phyloP scores from a whole-genome alignment of 2,113 vertebrate genomes.

The Sylvia atricapilla region DNA sequence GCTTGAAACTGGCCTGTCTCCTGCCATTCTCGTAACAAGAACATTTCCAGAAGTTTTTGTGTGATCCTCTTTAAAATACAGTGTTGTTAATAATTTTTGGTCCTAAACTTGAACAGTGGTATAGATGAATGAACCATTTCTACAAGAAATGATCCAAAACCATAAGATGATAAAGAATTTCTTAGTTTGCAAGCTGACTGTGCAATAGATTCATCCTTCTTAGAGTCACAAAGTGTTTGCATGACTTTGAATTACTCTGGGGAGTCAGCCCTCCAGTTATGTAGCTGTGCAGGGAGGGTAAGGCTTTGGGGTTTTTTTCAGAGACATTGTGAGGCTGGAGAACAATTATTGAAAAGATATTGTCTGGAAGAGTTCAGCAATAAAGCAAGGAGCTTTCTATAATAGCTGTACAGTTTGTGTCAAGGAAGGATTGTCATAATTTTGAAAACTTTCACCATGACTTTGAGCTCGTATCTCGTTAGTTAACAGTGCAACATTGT shows the following conservation, averaged over 20 bases:
- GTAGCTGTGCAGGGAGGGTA: background rate
- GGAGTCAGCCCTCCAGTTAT: background rate
- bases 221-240: background rate
- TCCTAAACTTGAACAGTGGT: background rate
- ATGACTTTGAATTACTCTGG: background rate
- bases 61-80: background rate
- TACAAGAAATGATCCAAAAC: background rate
- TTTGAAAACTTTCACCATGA: background rate
- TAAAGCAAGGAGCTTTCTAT: background rate
- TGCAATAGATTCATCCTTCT: background rate
- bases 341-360: background rate
- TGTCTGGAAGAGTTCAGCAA: background rate
- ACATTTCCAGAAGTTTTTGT: background rate
- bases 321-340: background rate
- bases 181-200: background rate
- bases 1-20: background rate
- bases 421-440: background rate
- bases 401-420: accelerated
- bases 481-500: background rate
- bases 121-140: background rate
- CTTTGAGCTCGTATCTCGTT: background rate
- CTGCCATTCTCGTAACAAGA: background rate
- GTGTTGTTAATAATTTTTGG: background rate
- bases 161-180: background rate
- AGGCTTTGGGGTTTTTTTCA: background rate